phyloP scores from a whole-genome alignment of 2,888 invertebrate genomes.

The Abrostola tripartita region DNA sequence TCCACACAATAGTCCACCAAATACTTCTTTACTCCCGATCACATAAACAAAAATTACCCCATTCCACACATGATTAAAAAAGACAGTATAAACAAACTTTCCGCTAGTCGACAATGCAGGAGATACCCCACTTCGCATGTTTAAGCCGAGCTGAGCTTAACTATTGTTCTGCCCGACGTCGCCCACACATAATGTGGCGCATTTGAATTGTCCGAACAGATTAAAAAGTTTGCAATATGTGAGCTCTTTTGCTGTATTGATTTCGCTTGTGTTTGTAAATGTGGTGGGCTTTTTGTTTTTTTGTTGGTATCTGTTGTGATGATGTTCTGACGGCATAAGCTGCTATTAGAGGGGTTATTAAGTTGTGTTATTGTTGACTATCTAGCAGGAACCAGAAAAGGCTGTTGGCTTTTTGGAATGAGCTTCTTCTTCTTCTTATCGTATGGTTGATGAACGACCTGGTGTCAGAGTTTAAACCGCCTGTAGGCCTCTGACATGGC shows the following conservation, averaged over 20 bases:
- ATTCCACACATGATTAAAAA: slow-evolving; percentile 40
- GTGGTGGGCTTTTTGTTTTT: slow-evolving; percentile 19
- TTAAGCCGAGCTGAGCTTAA: slow-evolving; percentile 70
- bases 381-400: no score
- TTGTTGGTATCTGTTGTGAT: slow-evolving; percentile 36
- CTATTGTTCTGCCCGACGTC: slow-evolving; percentile 70
- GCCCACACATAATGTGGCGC: slow-evolving; percentile 70
- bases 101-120: slow-evolving; percentile 34
- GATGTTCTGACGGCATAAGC: background rate
- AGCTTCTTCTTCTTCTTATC: no score
- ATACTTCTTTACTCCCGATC: background rate
- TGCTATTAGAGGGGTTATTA: no score
- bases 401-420: no score
- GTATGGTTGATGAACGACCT: no score
- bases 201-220: slow-evolving; percentile 73
- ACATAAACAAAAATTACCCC: slow-evolving; percentile 9
- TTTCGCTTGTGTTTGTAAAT: slow-evolving; percentile 50
- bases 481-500: no score
- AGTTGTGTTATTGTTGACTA: no score
- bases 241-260: slow-evolving; percentile 62
- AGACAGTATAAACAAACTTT: slow-evolving; percentile 45
- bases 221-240: slow-evolving; percentile 70
- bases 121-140: slow-evolving; percentile 78
- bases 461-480: no score
- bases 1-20: no score